Evolutionary conservation across 2,888 invertebrate species (phyloP), one percentile per base, ranked within the genome.

Genomic region (Amphipoea oculea): DNA sequence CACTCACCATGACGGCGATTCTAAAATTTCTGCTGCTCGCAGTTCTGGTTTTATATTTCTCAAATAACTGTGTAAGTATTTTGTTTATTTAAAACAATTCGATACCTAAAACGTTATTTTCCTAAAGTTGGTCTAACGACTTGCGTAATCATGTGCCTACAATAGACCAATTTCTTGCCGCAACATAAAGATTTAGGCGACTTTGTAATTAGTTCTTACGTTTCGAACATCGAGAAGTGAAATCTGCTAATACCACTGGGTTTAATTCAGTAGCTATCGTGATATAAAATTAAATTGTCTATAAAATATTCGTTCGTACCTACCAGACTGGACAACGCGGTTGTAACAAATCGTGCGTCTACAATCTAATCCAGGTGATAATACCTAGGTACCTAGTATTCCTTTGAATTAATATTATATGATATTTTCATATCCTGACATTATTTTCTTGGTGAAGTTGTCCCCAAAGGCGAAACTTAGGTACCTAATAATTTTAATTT

Each of bases 41-140:
- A 11, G 51, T 83, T 77, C 66, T 86, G 40, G 67, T 86, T 69
- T 67, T 88, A 81, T 75, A 81, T 70, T 79, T 87, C 81, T 79
- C 84, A 67, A 65, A 71, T 42, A 71, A 72, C 76, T 83, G 78
- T 79, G 89, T 89, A 83, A 89, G 89, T 89, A 84, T 40, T 48
- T 69, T 79, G 29, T 9, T 29, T 79, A 42, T 29, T 54, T 71
- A n/a, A 20, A 42, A 48, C n/a, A 40, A 62, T 77, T 62, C 2
- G 9, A n/a, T 48, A 4, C 40, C 40, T 40, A 48, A 20, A 36
- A n/a, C 20, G 7, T 36, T 75, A 20, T 48, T 40, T n/a, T n/a
- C 62, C n/a, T 54, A 60, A 17, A 40, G 57, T n/a, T 40, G 5
- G 23, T 11, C 23, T 23, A 17, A 17, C 4, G 70, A 23, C 17